Conservation (phyloP, 2,888 invertebrate species). For the Andrena haemorrhoa region DNA sequence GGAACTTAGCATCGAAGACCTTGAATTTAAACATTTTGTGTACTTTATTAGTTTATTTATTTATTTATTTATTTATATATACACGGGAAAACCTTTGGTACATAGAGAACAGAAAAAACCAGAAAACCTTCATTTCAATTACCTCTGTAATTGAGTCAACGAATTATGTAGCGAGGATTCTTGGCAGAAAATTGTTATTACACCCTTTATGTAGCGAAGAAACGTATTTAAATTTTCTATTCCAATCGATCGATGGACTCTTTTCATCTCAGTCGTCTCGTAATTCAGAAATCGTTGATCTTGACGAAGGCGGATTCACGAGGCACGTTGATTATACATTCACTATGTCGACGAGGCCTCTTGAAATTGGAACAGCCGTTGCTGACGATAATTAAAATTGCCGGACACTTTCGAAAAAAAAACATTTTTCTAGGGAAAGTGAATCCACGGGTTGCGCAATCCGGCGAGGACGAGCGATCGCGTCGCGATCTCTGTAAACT, state of each 20-base stretch:
- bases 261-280: too few species aligned
- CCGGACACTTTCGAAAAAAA: conserved; percentile 47
- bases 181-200: too few species aligned
- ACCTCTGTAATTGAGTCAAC: too few species aligned
- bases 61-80: not conserved
- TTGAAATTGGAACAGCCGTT: not conserved
- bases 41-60: not conserved
- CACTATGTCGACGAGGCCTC: not conserved
- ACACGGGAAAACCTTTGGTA: not conserved
- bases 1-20: conserved; percentile 2
- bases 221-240: too few species aligned
- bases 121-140: too few species aligned
- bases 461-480: conserved; percentile 13
- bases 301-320: too few species aligned
- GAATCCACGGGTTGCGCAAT: conserved; percentile 53
- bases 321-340: not conserved
- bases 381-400: conserved; percentile 30
- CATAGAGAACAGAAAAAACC: too few species aligned
- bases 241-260: too few species aligned
- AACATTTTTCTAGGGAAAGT: conserved; percentile 62
- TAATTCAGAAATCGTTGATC: too few species aligned
- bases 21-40: not conserved
- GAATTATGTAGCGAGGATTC: too few species aligned
- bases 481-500: conserved; percentile 20
- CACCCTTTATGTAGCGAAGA: too few species aligned